phyloP scores from a whole-genome alignment of 2,113 vertebrate genomes.

The Corythoichthys haematopterus region DNA sequence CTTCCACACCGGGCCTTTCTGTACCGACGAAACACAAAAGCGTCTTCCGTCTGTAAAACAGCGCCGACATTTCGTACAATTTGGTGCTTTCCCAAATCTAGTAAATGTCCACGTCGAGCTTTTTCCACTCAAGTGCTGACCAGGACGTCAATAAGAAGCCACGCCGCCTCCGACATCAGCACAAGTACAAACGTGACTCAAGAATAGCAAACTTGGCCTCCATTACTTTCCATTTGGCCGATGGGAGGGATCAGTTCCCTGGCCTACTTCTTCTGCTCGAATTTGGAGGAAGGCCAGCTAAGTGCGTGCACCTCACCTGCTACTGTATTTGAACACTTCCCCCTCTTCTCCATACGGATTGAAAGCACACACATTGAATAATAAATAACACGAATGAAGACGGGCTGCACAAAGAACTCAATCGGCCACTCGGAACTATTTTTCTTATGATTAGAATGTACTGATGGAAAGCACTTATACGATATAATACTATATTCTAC shows the following conservation, averaged over 20 bases:
- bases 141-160: conserved; percentile 9
- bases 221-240: background rate
- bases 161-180: conserved; percentile 21
- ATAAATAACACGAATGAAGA: conserved; percentile 33
- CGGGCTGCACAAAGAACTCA: conserved; percentile 9
- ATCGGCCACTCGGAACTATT: conserved; percentile 17
- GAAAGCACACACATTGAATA: conserved; percentile 22
- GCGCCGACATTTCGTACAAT: conserved; percentile 28
- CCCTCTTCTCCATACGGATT: conserved; percentile 16
- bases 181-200: conserved; percentile 28
- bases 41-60: background rate
- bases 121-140: conserved; percentile 3
- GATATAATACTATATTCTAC: background rate
- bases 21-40: background rate
- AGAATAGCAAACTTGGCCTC: conserved; percentile 9
- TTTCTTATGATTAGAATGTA: conserved; percentile 1
- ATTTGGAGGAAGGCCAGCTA: conserved; percentile 4
- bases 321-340: conserved; percentile 5
- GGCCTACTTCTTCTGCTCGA: background rate
- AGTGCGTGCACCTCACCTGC: conserved; percentile 17
- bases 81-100: background rate
- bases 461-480: background rate
- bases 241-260: background rate
- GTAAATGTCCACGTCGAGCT: background rate
- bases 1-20: background rate